These are phyloP conservation scores for Gobiocypris rarus DNA, from an alignment of 2,113 vertebrate species.

Conservation along the genomic window DNA sequence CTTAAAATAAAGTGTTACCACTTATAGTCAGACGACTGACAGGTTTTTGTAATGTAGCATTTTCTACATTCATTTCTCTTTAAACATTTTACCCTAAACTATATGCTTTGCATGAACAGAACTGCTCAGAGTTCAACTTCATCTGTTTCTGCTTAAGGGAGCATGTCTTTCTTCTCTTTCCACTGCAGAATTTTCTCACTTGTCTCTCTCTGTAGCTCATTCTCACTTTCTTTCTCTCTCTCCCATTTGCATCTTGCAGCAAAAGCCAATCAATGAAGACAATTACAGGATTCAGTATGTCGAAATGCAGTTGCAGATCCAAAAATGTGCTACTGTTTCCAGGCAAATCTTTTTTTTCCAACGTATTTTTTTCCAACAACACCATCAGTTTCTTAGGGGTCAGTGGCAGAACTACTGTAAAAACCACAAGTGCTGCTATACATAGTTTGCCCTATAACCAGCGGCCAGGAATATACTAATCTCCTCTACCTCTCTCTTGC, in stretches of 20 bases:
- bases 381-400: constrained; percentile 46
- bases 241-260: constrained; percentile 44
- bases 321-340: constrained; percentile 30
- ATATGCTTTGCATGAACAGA: not conserved
- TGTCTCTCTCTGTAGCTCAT: constrained; percentile 18
- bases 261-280: constrained; percentile 47
- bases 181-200: constrained; percentile 9
- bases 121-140: not conserved
- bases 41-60: no score
- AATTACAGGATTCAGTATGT: constrained; percentile 4
- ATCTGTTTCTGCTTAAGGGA: constrained; percentile 6
- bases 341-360: not conserved
- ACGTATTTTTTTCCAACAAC: not conserved
- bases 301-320: constrained; percentile 8
- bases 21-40: no score
- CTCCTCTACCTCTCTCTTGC: constrained; percentile 49
- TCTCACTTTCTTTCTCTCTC: constrained; percentile 8
- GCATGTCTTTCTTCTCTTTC: not conserved
- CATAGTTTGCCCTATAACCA: constrained; percentile 51
- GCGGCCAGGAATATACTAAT: constrained; percentile 62
- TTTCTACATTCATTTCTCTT: not conserved
- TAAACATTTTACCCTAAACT: not conserved
- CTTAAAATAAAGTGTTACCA: no score
- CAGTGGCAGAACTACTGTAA: constrained; percentile 48
- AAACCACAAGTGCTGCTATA: constrained; percentile 46